phyloP scores from a whole-genome alignment of 2,888 invertebrate genomes.

The Philereme vetulata region DNA sequence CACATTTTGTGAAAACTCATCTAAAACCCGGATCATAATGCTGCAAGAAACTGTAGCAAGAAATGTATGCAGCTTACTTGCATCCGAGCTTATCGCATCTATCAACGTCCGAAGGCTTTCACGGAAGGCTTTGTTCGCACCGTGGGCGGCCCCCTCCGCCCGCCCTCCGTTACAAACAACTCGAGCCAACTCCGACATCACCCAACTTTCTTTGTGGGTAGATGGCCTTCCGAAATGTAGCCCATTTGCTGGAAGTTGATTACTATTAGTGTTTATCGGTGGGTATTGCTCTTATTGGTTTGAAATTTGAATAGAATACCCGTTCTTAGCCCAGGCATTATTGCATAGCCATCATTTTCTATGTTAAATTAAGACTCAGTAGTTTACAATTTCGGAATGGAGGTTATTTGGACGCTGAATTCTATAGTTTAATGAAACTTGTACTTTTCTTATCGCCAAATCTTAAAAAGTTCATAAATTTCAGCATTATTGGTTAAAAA shows the following conservation, averaged over 20 bases:
- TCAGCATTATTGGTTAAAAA: slow-evolving; percentile 15
- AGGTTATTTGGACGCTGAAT: too few species aligned
- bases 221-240: slow-evolving; percentile 35
- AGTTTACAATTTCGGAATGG: too few species aligned
- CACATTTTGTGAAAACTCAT: slow-evolving; percentile 29
- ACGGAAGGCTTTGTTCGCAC: slow-evolving; percentile 74
- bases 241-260: slow-evolving; percentile 20
- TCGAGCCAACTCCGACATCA: slow-evolving; percentile 58
- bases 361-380: too few species aligned
- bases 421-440: too few species aligned
- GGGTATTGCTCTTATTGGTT: not conserved
- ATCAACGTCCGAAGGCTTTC: slow-evolving; percentile 56
- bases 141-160: slow-evolving; percentile 48
- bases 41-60: slow-evolving; percentile 69
- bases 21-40: slow-evolving; percentile 31
- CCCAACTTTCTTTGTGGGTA: slow-evolving; percentile 50
- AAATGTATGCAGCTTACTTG: slow-evolving; percentile 82
- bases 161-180: slow-evolving; percentile 69
- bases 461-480: not conserved
- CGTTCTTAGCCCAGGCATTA: too few species aligned
- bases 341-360: too few species aligned
- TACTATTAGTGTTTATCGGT: slow-evolving; percentile 1
- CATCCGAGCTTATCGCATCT: slow-evolving; percentile 82
- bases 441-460: too few species aligned
- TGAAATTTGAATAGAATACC: too few species aligned